A percentile compares a stretch with the other conserved stretches of the same genome.
These are phyloP conservation scores for Limnothrissa miodon DNA, from an alignment of 2,113 vertebrate species.

Conservation along the genomic window DNA sequence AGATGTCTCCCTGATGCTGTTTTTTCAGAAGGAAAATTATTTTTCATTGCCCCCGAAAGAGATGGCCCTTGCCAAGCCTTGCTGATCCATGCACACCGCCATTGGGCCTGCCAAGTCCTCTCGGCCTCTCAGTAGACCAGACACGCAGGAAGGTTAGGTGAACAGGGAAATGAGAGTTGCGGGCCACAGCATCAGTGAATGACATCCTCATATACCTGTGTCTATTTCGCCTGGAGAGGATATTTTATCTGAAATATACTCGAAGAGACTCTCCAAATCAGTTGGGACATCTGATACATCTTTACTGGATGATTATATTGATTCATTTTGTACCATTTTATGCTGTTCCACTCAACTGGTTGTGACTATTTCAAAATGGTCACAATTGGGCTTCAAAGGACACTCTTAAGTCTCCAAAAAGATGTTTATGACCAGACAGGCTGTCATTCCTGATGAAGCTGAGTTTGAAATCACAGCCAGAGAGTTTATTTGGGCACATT, in stretches of 20 bases:
- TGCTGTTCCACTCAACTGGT: constrained; percentile 15
- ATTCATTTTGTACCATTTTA: constrained; percentile 19
- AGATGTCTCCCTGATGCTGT: constrained; percentile 52
- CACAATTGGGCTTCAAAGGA: constrained; percentile 8
- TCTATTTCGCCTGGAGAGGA: constrained; percentile 17
- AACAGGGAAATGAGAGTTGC: constrained; percentile 39
- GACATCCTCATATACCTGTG: constrained; percentile 23
- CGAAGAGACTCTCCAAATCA: constrained; percentile 33
- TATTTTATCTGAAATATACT: constrained; percentile 44
- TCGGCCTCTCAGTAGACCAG: constrained; percentile 36
- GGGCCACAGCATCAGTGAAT: background rate
- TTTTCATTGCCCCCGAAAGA: constrained; percentile 73
- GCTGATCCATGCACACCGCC: constrained; percentile 27
- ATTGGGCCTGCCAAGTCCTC: constrained; percentile 48
- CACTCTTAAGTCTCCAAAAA: background rate
- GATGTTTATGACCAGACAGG: background rate
- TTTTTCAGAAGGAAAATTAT: constrained; percentile 72
- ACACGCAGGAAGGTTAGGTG: constrained; percentile 43
- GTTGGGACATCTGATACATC: constrained; percentile 38
- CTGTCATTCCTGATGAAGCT: constrained; percentile 49
- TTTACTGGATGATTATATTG: constrained; percentile 13
- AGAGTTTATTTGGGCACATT: constrained; percentile 49
- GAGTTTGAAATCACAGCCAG: constrained; percentile 50
- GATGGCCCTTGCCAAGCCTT: constrained; percentile 54
- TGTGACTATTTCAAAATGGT: background rate